phyloP scores from a whole-genome alignment of 2,113 vertebrate species.

The Zingel zingel region DNA sequence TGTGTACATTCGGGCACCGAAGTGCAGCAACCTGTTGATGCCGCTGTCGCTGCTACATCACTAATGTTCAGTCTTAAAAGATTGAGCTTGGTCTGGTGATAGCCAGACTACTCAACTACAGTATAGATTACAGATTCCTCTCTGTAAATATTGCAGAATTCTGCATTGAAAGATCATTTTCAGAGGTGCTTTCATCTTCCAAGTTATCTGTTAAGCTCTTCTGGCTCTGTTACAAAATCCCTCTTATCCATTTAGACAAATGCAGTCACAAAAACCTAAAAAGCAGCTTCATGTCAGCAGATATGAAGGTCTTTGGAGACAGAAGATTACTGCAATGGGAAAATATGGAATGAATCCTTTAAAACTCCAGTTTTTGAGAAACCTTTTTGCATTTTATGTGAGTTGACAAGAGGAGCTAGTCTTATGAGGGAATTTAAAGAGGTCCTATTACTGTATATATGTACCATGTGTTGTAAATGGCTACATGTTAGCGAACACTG shows the following conservation, averaged over 20 bases:
- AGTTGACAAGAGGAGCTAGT: neutral
- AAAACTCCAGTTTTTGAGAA: neutral
- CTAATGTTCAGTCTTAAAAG: too few species aligned
- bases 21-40: too few species aligned
- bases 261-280: constrained; percentile 11
- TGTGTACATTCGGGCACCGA: too few species aligned
- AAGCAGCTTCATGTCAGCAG: constrained; percentile 27
- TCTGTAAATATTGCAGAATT: constrained; percentile 32
- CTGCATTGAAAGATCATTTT: constrained; percentile 44
- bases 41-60: too few species aligned
- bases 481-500: constrained; percentile 26
- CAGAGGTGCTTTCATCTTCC: constrained; percentile 39
- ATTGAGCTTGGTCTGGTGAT: too few species aligned
- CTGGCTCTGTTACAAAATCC: constrained; percentile 42
- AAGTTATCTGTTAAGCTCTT: constrained; percentile 33
- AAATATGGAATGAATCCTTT: neutral
- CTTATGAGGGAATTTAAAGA: neutral
- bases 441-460: neutral
- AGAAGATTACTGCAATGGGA: neutral
- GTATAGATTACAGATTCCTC: neutral
- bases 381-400: neutral
- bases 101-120: too few species aligned
- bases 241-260: constrained; percentile 46
- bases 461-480: constrained; percentile 10
- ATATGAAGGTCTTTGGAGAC: constrained; percentile 1